These are phyloP conservation scores for Prolemur simus DNA, from an alignment of 2,113 vertebrate species.

Conservation along the genomic window DNA sequence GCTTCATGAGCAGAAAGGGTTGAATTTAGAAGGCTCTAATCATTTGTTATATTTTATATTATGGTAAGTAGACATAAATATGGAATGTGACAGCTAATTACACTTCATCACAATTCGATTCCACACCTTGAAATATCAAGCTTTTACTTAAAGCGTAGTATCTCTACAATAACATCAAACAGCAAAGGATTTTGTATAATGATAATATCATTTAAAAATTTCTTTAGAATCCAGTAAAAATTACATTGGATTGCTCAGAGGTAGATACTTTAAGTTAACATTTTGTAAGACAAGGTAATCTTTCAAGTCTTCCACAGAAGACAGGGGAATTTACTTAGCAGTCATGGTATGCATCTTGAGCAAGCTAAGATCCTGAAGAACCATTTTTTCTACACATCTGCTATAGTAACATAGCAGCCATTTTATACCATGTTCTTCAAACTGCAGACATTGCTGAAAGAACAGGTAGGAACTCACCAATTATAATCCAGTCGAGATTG, in stretches of 20 bases:
- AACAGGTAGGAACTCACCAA: constrained; percentile 82
- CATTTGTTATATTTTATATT: constrained; percentile 7
- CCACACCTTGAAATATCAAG: background rate
- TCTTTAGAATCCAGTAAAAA: constrained; percentile 1
- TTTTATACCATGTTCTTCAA: background rate
- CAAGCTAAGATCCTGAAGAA: background rate
- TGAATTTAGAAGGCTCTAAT: constrained; percentile 23
- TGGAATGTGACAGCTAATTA: background rate
- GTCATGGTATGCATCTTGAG: background rate
- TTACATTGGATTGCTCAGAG: background rate
- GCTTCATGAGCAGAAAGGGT: background rate
- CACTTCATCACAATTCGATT: background rate
- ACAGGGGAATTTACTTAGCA: background rate
- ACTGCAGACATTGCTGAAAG: background rate
- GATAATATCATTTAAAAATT: constrained; percentile 5
- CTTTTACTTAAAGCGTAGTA: background rate
- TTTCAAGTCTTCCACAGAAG: background rate
- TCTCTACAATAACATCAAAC: background rate
- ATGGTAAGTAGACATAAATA: background rate
- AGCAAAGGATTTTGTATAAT: constrained; percentile 9
- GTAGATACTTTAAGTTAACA: constrained; percentile 30
- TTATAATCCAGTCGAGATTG: constrained; percentile 87
- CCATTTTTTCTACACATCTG: background rate
- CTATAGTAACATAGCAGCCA: background rate
- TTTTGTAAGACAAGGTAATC: constrained; percentile 17